Conservation (phyloP, 23 tunicate genomes). For the Halocynthia aurantium region DNA sequence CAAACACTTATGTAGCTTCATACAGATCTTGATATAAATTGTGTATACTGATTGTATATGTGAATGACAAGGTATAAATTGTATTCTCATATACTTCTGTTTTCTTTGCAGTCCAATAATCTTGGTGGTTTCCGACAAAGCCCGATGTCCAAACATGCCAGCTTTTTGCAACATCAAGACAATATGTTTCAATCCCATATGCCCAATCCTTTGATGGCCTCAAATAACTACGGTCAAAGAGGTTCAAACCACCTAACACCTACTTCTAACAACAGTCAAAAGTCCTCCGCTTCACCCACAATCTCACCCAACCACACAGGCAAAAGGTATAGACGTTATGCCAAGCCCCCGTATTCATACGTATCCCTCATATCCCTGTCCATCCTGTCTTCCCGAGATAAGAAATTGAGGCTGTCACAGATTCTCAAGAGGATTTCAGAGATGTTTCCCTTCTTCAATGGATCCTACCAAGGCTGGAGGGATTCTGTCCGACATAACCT, state of each 20-base stretch:
- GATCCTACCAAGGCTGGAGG: constrained; percentile 93
- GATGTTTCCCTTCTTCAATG: constrained; percentile 98
- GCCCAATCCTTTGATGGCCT: too few relatives aligned
- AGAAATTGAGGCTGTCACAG: constrained; percentile 74
- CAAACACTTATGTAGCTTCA: too few relatives aligned
- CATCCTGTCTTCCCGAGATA: constrained; percentile 85
- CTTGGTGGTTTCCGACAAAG: too few relatives aligned
- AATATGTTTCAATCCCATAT: too few relatives aligned
- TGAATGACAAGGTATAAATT: too few relatives aligned
- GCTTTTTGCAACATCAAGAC: too few relatives aligned
- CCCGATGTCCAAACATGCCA: too few relatives aligned
- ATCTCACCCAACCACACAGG: constrained; percentile 10
- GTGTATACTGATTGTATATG: too few relatives aligned
- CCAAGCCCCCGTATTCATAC: constrained; percentile 95
- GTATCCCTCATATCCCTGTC: constrained; percentile 89
- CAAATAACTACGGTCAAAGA: background rate
- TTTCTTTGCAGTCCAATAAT: too few relatives aligned
- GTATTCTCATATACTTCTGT: too few relatives aligned
- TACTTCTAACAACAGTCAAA: background rate
- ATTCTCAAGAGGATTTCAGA: constrained; percentile 84
- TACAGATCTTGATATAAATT: too few relatives aligned
- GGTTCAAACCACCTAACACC: constrained; percentile 2
- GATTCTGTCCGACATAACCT: constrained; percentile 97
- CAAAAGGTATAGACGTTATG: constrained; percentile 86
- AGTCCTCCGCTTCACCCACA: background rate